A percentile compares a stretch with the other conserved stretches of the same genome.
Conservation (phyloP, 64 coral and sea anemone genomes). For the Actinia equina region DNA sequence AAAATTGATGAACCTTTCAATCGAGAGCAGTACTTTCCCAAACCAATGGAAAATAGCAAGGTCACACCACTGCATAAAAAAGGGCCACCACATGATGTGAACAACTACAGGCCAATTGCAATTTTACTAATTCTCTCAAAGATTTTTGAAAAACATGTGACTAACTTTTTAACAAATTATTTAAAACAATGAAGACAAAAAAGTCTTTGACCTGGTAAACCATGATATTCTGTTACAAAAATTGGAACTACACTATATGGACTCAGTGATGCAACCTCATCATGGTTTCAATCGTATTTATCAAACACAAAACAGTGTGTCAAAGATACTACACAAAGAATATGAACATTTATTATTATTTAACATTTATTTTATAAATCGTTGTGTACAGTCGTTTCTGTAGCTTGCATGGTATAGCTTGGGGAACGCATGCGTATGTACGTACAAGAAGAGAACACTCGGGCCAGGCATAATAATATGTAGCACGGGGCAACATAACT, state of each 20-base stretch:
- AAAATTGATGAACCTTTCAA: slow-evolving; percentile 38
- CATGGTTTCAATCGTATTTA: slow-evolving; percentile 43
- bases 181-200: background rate
- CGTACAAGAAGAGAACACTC: too few species aligned
- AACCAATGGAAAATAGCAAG: slow-evolving; percentile 52
- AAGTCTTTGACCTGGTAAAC: slow-evolving; percentile 30
- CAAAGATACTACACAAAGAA: background rate
- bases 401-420: too few species aligned
- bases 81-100: slow-evolving; percentile 13
- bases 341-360: too few species aligned
- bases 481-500: too few species aligned
- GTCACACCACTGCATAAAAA: slow-evolving; percentile 62
- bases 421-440: too few species aligned
- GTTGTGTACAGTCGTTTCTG: too few species aligned
- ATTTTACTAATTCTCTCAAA: slow-evolving; percentile 40
- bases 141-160: slow-evolving; percentile 61
- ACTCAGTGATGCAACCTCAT: background rate
- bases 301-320: slow-evolving; percentile 20
- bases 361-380: too few species aligned
- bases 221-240: background rate
- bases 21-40: slow-evolving; percentile 45
- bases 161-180: slow-evolving; percentile 32
- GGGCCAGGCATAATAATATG: too few species aligned
- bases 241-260: slow-evolving; percentile 6
- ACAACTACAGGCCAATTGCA: slow-evolving; percentile 59